Conservation (phyloP, 2,113 vertebrate species). For the Dicaeum eximium region DNA sequence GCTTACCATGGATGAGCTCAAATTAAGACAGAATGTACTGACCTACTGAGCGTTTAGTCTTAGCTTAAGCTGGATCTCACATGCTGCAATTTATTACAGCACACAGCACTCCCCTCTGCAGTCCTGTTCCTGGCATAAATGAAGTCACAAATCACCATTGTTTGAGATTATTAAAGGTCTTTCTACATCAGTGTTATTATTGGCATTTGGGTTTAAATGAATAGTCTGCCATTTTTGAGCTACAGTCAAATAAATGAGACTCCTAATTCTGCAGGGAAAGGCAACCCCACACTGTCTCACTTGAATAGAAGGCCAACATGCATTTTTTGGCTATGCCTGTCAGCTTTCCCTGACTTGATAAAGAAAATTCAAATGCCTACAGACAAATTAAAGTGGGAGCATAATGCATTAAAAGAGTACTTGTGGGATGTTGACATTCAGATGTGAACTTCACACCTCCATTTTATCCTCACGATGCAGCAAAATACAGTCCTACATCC, state of each 20-base stretch:
- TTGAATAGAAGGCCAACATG: slow-evolving; percentile 14
- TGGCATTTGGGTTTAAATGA: slow-evolving; percentile 1
- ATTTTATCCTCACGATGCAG: slow-evolving; percentile 38
- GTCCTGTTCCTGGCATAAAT: slow-evolving; percentile 7
- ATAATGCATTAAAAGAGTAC: slow-evolving; percentile 34
- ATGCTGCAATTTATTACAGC: slow-evolving; percentile 4
- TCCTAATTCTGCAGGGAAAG: slow-evolving; percentile 20
- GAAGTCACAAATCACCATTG: slow-evolving; percentile 24
- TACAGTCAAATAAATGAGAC: neutral
- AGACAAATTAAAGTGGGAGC: slow-evolving; percentile 42
- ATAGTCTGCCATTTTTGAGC: slow-evolving; percentile 29
- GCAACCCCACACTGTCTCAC: slow-evolving; percentile 23
- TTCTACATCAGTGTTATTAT: slow-evolving; percentile 35
- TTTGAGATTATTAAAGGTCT: slow-evolving; percentile 36
- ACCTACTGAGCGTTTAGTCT: neutral
- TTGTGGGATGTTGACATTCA: slow-evolving; percentile 57
- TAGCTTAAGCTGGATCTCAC: neutral
- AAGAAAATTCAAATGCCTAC: slow-evolving; percentile 40
- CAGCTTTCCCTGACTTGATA: neutral
- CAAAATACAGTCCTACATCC: slow-evolving; percentile 2
- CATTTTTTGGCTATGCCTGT: slow-evolving; percentile 7
- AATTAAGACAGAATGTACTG: neutral
- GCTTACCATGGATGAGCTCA: neutral
- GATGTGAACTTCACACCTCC: slow-evolving; percentile 51
- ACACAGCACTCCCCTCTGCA: neutral